A percentile compares a stretch with the other conserved stretches of the same genome.
These are phyloP conservation scores for Solea solea DNA, from an alignment of 2,113 vertebrate species.

Conservation along the genomic window DNA sequence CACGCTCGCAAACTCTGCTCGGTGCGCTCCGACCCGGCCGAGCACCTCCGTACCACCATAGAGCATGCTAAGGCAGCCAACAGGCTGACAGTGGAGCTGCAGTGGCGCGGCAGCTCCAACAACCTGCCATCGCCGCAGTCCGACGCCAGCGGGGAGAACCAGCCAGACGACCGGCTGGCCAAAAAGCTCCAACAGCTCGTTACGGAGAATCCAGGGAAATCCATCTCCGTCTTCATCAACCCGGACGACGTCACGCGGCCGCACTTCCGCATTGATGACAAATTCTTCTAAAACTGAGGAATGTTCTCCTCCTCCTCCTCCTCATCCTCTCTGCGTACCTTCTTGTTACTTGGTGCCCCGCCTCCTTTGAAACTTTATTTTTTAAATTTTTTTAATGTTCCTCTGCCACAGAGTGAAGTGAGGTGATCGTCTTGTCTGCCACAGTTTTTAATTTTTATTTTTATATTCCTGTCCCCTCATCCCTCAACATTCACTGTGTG, in stretches of 20 bases:
- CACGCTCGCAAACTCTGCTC: conserved; percentile 93
- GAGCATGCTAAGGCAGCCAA: conserved; percentile 94
- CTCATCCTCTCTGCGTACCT: conserved; percentile 32
- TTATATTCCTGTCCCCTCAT: conserved; percentile 40
- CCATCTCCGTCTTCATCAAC: conserved; percentile 98
- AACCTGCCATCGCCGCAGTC: conserved; percentile 90
- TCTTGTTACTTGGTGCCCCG: conserved; percentile 24
- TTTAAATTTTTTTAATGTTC: conserved; percentile 39
- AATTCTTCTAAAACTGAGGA: conserved; percentile 91
- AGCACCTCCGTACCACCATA: conserved; percentile 94
- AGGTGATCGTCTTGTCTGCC: conserved; percentile 61
- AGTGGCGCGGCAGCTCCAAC: conserved; percentile 84
- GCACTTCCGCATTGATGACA: conserved; percentile 98
- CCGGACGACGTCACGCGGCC: conserved; percentile 96
- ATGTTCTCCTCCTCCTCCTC: background rate
- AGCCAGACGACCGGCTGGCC: conserved; percentile 93
- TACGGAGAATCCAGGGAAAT: conserved; percentile 97
- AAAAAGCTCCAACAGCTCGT: conserved; percentile 99
- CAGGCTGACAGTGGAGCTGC: conserved; percentile 88
- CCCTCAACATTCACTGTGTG: conserved; percentile 55
- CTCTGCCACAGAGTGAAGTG: conserved; percentile 62
- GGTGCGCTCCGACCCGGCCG: conserved; percentile 91
- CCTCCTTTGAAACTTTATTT: conserved; percentile 51
- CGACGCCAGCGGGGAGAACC: conserved; percentile 82
- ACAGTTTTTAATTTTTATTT: conserved; percentile 70